Percentiles rank a stretch among this genome's conserved stretches.
Conservation (phyloP, 2,888 invertebrate species). For the Oscheius sp. region DNA sequence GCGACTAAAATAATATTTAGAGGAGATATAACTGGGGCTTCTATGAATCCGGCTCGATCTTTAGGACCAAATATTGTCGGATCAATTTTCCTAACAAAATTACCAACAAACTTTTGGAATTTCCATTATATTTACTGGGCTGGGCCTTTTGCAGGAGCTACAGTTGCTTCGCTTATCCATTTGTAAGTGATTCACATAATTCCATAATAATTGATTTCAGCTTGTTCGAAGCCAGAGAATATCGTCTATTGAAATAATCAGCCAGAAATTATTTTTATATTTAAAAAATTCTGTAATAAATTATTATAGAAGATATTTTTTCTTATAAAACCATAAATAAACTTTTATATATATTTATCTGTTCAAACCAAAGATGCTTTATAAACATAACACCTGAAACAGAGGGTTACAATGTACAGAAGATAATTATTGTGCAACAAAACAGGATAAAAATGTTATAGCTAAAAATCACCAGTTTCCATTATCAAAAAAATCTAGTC, state of each 20-base stretch:
- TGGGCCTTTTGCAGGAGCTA: constrained; percentile 72
- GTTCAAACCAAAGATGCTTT: not conserved
- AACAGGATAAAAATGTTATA: no score
- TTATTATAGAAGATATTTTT: not conserved
- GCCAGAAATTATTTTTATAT: not conserved
- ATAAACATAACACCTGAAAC: no score
- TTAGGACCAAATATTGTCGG: constrained; percentile 74
- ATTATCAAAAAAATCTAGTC: not conserved
- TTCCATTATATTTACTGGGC: constrained; percentile 74
- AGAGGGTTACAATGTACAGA: no score
- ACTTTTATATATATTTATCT: not conserved
- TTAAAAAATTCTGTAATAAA: not conserved
- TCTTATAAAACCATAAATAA: not conserved
- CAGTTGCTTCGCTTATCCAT: constrained; percentile 70
- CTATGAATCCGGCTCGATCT: constrained; percentile 75
- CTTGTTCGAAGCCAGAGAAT: constrained; percentile 59
- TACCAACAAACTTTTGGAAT: constrained; percentile 47
- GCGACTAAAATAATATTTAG: constrained; percentile 66
- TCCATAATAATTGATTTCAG: constrained; percentile 43
- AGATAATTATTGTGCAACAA: no score
- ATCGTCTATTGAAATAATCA: constrained; percentile 45
- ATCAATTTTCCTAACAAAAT: constrained; percentile 41
- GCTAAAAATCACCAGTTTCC: no score
- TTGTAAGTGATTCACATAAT: constrained; percentile 44
- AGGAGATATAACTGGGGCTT: constrained; percentile 73